Evolutionary conservation across 2,888 invertebrate genomes (phyloP), one percentile per base, ranked within the genome.

Genomic region (Eupelmus urozonus): DNA sequence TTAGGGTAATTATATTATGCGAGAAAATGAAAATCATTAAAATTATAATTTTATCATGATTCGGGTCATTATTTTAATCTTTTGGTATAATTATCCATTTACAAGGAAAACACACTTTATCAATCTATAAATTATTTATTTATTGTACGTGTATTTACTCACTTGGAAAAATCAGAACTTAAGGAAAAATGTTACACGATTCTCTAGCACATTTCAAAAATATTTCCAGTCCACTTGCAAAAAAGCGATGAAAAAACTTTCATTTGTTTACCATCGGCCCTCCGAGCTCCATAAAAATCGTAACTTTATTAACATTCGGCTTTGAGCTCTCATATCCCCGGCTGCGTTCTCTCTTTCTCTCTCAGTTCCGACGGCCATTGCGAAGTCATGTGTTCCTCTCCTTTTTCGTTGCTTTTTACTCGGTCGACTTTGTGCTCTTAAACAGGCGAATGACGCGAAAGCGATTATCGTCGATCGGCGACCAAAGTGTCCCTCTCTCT

Each of bases 401-500:
- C 45, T 59, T 74, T 60, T 60, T n/a, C n/a, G 11, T 25, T 23
- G 16, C 29, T 75, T 62, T 62, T 62, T 42, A 18, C 29, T 67
- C 62, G 62, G 5, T 62, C 62, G 53, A 40, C 27, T 60, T 62
- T 62, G 60, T 42, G 63, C 45, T 75, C 67, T 74, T 66, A 60
- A 66, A 49, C 59, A n/a, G 74, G 25, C 55, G 34, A 34, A 55
- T 18, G 69, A 62, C 55, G 69, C 53, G 42, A 74, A 76, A 59
- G 55, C 67, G 73, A 78, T 78, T 78, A 73, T 73, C 67, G 67
- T 34, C 40, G 72, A 78, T 78, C 59, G 77, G 40, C 34, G 34
- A 34, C 53, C 42, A 29, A 40, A 57, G 53, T 69, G 13, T 73
- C 11, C 20, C 34, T 57, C 34, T 29, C 60, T 23, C 11, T 66